phyloP scores from a whole-genome alignment of 2,888 invertebrate genomes.

The Malthinus seriepunctatus region DNA sequence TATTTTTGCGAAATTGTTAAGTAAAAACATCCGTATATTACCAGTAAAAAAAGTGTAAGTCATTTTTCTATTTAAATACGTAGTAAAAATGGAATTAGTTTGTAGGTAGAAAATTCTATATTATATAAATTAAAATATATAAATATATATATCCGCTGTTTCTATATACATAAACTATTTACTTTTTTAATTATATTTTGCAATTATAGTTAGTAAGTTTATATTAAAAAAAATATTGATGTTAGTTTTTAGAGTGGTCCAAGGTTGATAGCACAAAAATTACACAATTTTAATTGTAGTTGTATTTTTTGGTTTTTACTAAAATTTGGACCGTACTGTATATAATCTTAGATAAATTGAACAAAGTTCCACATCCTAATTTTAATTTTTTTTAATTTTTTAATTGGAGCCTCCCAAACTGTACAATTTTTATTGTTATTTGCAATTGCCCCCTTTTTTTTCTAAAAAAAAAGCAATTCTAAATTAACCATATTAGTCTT shows the following conservation, averaged over 20 bases:
- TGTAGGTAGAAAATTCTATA: constrained; percentile 15
- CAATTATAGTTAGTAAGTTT: constrained; percentile 26
- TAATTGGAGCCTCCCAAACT: constrained; percentile 18
- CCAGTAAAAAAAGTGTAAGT: constrained; percentile 6
- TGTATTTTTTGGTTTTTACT: constrained; percentile 12
- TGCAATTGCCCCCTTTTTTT: neutral
- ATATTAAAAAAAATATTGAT: constrained; percentile 23
- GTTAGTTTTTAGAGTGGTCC: constrained; percentile 19
- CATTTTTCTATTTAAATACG: constrained; percentile 22
- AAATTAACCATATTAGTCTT: constrained; percentile 9
- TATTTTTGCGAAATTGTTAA: neutral
- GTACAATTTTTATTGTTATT: constrained; percentile 13
- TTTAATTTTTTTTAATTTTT: constrained; percentile 2
- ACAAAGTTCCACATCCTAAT: neutral
- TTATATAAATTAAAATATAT: constrained; percentile 9
- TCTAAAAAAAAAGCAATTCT: neutral
- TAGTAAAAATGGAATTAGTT: constrained; percentile 16
- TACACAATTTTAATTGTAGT: constrained; percentile 5
- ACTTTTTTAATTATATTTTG: constrained; percentile 26
- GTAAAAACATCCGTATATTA: constrained; percentile 5
- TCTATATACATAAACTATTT: constrained; percentile 21
- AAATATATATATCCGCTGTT: constrained; percentile 23
- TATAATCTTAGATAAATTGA: neutral
- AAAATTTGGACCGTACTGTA: neutral
- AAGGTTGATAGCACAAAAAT: constrained; percentile 13